Conservation (phyloP, 2,113 vertebrate species). For the Amblyopsis rosae region DNA sequence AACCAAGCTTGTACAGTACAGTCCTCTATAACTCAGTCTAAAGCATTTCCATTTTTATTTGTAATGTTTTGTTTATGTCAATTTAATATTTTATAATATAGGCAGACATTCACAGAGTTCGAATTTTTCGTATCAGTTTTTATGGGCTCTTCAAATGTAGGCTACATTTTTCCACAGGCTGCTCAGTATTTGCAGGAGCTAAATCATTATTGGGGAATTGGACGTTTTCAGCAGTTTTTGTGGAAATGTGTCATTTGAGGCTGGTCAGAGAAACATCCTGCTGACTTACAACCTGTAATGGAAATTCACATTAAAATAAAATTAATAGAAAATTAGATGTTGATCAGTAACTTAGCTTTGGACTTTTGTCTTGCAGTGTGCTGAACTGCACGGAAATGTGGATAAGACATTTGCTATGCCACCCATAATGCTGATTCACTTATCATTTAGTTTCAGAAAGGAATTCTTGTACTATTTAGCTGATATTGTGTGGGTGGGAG, state of each 20-base stretch:
- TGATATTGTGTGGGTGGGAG: background rate
- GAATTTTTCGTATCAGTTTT: background rate
- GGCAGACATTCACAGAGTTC: background rate
- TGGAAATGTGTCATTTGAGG: constrained; percentile 54
- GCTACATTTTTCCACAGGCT: background rate
- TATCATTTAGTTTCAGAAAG: background rate
- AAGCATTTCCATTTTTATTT: too few species aligned
- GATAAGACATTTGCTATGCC: too few species aligned
- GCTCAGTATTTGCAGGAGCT: background rate
- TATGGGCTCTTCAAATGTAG: background rate
- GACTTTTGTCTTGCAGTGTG: too few species aligned
- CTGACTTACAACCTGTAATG: constrained; percentile 44
- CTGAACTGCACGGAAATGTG: too few species aligned
- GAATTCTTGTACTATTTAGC: background rate
- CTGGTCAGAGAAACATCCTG: constrained; percentile 23
- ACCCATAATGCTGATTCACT: too few species aligned
- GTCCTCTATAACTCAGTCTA: too few species aligned
- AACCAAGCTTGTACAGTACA: too few species aligned
- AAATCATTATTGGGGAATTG: constrained; percentile 64
- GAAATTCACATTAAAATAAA: constrained; percentile 22
- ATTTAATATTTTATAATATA: too few species aligned
- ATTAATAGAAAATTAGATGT: constrained; percentile 31
- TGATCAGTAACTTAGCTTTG: constrained; percentile 55
- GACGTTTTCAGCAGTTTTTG: constrained; percentile 73
- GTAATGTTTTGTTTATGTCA: too few species aligned